A percentile compares a stretch with the other conserved stretches of the same genome.
Conservation (phyloP, 2,797 vertebrate genomes). For the Crocidura indochinensis region DNA sequence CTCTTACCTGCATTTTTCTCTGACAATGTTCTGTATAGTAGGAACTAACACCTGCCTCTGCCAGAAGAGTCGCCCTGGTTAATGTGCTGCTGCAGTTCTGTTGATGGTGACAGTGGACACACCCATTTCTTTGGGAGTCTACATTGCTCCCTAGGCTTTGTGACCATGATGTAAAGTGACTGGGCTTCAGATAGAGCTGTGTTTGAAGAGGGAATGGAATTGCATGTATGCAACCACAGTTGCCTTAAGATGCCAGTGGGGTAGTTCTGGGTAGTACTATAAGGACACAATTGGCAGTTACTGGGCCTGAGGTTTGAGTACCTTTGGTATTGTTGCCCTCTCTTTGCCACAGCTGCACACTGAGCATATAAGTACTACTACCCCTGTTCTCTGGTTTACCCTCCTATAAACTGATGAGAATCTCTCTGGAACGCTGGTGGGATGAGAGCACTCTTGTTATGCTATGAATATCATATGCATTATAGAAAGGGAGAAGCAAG, state of each 20-base stretch:
- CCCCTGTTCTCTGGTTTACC: neutral
- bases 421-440: neutral
- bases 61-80: neutral
- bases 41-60: neutral
- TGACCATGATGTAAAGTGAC: neutral
- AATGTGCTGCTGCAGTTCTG: neutral
- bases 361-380: neutral
- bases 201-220: neutral
- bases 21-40: neutral
- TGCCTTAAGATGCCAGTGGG: neutral
- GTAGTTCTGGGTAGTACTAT: neutral
- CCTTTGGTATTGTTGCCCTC: neutral
- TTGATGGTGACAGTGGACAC: neutral
- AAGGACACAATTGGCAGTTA: neutral
- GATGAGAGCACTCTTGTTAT: neutral
- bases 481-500: neutral
- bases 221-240: neutral
- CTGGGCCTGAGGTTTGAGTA: neutral
- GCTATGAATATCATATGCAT: neutral
- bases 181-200: neutral
- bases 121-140: neutral
- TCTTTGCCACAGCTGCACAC: neutral
- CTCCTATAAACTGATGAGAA: neutral
- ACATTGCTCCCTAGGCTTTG: neutral
- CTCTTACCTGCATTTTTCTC: neutral